These are phyloP conservation scores for Hestina assimilis DNA, from an alignment of 1,140 invertebrate species.

Conservation along the genomic window DNA sequence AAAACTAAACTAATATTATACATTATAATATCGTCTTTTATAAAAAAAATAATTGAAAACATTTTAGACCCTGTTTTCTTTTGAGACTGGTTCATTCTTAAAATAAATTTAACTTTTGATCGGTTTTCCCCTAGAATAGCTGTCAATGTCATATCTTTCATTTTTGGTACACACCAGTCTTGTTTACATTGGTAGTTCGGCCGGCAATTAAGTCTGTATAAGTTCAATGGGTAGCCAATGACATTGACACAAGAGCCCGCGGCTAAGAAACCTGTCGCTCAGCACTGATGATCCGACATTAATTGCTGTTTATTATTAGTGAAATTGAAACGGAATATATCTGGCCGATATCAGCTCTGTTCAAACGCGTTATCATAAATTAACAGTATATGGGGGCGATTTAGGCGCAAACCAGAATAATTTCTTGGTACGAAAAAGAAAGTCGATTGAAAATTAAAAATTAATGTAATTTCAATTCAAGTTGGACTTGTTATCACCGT, in stretches of 20 bases:
- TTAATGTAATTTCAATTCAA: background rate
- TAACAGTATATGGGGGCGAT: constrained; percentile 20
- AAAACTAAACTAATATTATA: too few species aligned
- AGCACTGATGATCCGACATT: constrained; percentile 31
- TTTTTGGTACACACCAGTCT: too few species aligned
- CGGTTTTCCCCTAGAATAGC: too few species aligned
- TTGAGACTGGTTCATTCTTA: too few species aligned
- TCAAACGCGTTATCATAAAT: constrained; percentile 17
- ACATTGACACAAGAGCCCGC: constrained; percentile 43
- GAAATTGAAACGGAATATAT: constrained; percentile 24
- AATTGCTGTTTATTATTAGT: constrained; percentile 30
- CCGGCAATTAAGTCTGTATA: constrained; percentile 13
- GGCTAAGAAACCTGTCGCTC: constrained; percentile 37
- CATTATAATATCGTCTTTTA: too few species aligned
- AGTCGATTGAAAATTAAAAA: constrained; percentile 5
- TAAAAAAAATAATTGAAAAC: too few species aligned
- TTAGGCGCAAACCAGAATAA: constrained; percentile 17
- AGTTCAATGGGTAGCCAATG: constrained; percentile 34
- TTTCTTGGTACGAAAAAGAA: constrained; percentile 7
- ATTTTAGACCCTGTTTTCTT: too few species aligned
- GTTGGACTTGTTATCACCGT: too few species aligned
- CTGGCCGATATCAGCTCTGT: constrained; percentile 15
- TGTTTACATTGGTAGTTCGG: background rate
- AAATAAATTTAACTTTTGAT: too few species aligned
- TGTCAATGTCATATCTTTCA: too few species aligned